phyloP scores from a whole-genome alignment of 2,797 vertebrate genomes.

The Notolabrus celidotus region DNA sequence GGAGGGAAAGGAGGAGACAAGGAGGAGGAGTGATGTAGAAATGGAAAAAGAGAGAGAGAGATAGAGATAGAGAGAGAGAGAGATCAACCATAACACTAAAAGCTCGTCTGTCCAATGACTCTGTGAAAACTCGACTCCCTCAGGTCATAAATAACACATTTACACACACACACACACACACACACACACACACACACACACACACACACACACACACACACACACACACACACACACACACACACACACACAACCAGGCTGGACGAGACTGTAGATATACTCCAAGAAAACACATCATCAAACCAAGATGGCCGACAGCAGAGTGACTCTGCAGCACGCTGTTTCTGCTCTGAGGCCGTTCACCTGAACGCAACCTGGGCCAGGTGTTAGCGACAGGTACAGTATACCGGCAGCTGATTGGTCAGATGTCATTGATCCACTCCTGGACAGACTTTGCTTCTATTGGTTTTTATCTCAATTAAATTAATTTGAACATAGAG shows the following conservation, averaged over 20 bases:
- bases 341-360: too few species aligned
- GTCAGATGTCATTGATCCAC: too few species aligned
- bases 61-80: neutral
- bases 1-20: neutral
- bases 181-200: constrained; percentile 4
- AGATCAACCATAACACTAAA: constrained; percentile 31
- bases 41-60: constrained; percentile 7
- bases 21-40: neutral
- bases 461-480: too few species aligned
- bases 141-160: constrained; percentile 51
- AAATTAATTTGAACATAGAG: too few species aligned
- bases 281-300: constrained; percentile 1
- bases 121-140: constrained; percentile 40
- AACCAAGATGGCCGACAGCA: constrained; percentile 11
- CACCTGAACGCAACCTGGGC: too few species aligned
- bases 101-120: constrained; percentile 46
- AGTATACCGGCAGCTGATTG: too few species aligned
- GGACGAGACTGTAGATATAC: neutral
- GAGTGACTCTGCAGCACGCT: too few species aligned
- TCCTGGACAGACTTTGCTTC: too few species aligned
- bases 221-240: constrained; percentile 4
- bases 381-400: too few species aligned
- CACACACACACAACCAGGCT: neutral
- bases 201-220: constrained; percentile 5
- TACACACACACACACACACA: constrained; percentile 8